Base-by-base conservation (phyloP, 2,113 vertebrate genomes). In the Epinephelus moara region DNA sequence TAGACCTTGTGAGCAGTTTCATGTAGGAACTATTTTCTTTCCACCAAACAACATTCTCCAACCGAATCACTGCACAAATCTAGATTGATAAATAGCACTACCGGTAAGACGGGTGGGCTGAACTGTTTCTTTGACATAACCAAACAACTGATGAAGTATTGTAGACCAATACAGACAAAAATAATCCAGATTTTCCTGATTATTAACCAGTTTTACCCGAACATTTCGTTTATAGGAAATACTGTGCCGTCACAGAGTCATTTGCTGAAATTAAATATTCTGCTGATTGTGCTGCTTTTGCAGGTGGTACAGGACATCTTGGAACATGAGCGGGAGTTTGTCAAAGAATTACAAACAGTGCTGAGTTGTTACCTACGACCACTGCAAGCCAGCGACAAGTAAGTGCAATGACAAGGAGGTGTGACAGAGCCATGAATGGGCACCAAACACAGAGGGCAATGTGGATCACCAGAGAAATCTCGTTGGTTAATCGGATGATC, bases 291-390 rank as follows among this genome's bases (percentile, higher is more conserved):
- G 57, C 50, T 88, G 76, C 70, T 57, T 87, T 85, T 73, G 21
- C 94, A 99, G 98, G 98, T 99, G 52, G 96, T 99, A 63, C 98
- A 99, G 92, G 98, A 98, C 94, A 98, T 99, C 92, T 92, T 99
- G 95, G 98, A 99, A 87, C 97, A 97, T 37, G 98, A 99, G 93
- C 96, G 96, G 75, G 98, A 98, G 85, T 99, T 98, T 92, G 95
- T 97, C 49, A 99, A 98, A 94, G 98, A 99, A 86, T 94, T 99
- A 21, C 98, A 99, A 84, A 94, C 95, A 0, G 95, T 99, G 82
- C 92, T 99, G 88, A 94, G 93, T 84, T 97, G 95, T 91, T 99
- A 98, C 93, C 95, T 99, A 80, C 96, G 97, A 90, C 96, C 97
- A 19, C 94, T 99, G 75, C 97, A 98, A 94, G 94, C 96, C 89